phyloP scores from a whole-genome alignment of 2,113 vertebrate genomes.

The Mystacornis crossleyi region DNA sequence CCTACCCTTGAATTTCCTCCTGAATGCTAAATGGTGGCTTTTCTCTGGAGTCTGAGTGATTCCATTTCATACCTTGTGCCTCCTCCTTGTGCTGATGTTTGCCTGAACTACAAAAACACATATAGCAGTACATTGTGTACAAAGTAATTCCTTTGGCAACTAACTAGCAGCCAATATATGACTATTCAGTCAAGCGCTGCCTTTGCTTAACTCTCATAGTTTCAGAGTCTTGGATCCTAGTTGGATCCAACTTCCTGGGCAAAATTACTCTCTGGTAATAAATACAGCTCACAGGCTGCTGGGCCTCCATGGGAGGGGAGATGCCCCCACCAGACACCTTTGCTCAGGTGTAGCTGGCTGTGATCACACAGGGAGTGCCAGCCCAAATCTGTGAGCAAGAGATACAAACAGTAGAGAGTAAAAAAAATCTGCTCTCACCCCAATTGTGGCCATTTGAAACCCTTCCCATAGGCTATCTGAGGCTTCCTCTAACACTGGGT shows the following conservation, averaged over 20 bases:
- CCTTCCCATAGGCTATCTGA: not conserved
- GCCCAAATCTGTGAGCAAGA: not conserved
- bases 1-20: not conserved
- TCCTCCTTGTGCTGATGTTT: not conserved
- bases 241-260: not conserved
- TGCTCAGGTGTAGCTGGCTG: not conserved
- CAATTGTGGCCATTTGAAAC: not conserved
- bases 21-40: not conserved
- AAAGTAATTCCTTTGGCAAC: not conserved
- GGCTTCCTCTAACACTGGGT: not conserved
- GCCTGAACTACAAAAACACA: not conserved
- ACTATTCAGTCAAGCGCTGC: not conserved
- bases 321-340: not conserved
- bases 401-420: not conserved
- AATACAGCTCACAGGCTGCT: not conserved
- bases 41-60: not conserved
- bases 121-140: not conserved
- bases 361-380: not conserved
- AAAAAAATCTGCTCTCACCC: not conserved
- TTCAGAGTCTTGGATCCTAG: not conserved
- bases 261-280: not conserved
- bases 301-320: not conserved
- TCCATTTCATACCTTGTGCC: not conserved
- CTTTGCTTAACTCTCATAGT: not conserved
- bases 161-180: not conserved